Percentiles rank a stretch among this genome's conserved stretches.
These are phyloP conservation scores for Poecilia picta DNA, from an alignment of 2,797 vertebrate genomes.

Conservation along the genomic window DNA sequence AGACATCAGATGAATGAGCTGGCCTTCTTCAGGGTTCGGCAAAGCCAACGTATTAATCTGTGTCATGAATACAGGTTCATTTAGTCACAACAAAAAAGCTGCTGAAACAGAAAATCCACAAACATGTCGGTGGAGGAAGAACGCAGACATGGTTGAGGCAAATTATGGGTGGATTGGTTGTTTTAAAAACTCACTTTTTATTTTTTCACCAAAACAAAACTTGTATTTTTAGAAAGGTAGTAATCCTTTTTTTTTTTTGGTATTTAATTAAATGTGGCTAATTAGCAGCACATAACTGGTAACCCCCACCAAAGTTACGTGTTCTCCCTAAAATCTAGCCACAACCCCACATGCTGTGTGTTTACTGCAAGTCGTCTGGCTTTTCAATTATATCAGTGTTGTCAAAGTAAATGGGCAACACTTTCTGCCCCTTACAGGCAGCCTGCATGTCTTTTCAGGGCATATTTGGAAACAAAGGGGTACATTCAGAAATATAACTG, in stretches of 20 bases:
- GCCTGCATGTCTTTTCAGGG: not conserved
- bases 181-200: not conserved
- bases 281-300: not conserved
- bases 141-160: not conserved
- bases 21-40: constrained; percentile 4
- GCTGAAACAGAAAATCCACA: not conserved
- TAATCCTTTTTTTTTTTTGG: not conserved
- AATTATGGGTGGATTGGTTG: too few species aligned
- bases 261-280: not conserved
- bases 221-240: not conserved
- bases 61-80: not conserved
- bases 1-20: constrained; percentile 9
- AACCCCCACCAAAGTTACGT: not conserved
- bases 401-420: not conserved
- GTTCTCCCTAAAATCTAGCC: not conserved
- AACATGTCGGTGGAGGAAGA: not conserved
- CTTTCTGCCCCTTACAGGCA: not conserved
- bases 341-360: not conserved
- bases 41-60: constrained; percentile 8
- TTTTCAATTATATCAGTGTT: not conserved
- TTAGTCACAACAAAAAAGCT: not conserved
- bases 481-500: not conserved
- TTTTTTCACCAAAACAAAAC: not conserved
- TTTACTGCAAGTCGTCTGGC: not conserved
- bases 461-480: not conserved